Conservation (phyloP, 53 echinoderm and acorn worm species). For the Apostichopus leukothele region DNA sequence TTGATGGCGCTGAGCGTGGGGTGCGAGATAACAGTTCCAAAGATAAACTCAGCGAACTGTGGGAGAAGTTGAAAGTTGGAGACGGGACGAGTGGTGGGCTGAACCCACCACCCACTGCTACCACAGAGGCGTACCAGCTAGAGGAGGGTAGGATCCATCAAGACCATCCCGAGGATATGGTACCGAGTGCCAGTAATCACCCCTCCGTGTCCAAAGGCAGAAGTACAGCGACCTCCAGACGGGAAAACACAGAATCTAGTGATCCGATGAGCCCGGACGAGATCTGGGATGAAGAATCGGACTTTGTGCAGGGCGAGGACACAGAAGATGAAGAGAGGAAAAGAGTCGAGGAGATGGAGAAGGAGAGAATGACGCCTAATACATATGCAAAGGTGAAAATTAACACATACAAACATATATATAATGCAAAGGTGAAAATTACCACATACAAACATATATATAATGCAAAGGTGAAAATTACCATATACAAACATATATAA, state of each 20-base stretch:
- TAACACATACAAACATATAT: no score
- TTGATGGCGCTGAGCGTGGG: neutral
- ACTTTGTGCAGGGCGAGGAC: slow-evolving; percentile 8
- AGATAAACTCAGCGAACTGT: slow-evolving; percentile 9
- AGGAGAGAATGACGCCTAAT: slow-evolving; percentile 73
- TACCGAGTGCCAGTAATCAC: neutral
- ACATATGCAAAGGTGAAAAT: slow-evolving; percentile 66
- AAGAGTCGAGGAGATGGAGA: neutral
- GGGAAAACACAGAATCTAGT: neutral
- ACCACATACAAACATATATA: no score
- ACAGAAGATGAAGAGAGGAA: neutral
- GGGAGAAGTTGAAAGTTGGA: slow-evolving; percentile 24
- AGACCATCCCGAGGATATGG: neutral
- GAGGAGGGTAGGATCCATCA: neutral
- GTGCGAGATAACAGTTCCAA: neutral
- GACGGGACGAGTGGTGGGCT: neutral
- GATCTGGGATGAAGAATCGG: slow-evolving; percentile 24
- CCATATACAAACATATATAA: no score
- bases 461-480: no score
- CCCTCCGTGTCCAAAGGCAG: neutral
- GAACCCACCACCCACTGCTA: neutral
- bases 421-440: no score
- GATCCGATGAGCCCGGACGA: slow-evolving; percentile 27
- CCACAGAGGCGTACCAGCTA: neutral
- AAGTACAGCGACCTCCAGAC: no score